phyloP scores from a whole-genome alignment of 37 sponge, comb jelly and placozoan genomes.

The Tethya wilhelma region DNA sequence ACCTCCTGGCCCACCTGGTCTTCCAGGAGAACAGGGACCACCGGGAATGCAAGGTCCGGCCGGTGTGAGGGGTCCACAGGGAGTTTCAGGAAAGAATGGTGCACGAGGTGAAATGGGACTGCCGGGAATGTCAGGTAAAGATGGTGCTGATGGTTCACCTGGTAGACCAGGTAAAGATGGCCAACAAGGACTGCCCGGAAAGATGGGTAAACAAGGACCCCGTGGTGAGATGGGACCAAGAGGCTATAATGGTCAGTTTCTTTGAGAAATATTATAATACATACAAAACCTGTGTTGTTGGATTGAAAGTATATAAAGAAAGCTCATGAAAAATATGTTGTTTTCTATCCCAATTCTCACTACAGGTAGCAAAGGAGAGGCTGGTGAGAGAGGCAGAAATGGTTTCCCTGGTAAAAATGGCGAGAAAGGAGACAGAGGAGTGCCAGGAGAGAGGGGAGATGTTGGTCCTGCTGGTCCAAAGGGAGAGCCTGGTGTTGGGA shows the following conservation, averaged over 20 bases:
- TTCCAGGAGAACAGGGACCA: constrained; percentile 3
- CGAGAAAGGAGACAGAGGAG: neutral
- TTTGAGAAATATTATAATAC: no score
- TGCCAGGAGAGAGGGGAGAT: constrained; percentile 8
- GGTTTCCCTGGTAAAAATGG: neutral
- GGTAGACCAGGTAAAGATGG: neutral
- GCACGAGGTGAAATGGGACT: neutral
- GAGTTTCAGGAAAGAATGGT: constrained; percentile 23
- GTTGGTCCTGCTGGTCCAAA: neutral
- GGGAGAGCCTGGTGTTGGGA: neutral
- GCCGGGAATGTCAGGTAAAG: neutral
- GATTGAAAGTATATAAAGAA: no score
- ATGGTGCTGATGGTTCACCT: neutral
- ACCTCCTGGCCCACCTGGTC: no score
- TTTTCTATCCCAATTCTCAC: no score
- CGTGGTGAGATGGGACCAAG: neutral
- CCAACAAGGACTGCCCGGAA: neutral
- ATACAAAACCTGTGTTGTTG: no score
- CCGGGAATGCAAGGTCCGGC: neutral
- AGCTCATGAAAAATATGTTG: no score
- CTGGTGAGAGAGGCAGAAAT: neutral
- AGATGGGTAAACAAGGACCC: neutral
- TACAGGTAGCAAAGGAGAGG: no score
- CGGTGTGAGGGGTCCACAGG: constrained; percentile 10
- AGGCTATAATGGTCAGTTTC: no score